A percentile compares a stretch with the other conserved stretches of the same genome.
phyloP scores from a whole-genome alignment of 1,140 invertebrate species.

The Zaprionus capensis region DNA sequence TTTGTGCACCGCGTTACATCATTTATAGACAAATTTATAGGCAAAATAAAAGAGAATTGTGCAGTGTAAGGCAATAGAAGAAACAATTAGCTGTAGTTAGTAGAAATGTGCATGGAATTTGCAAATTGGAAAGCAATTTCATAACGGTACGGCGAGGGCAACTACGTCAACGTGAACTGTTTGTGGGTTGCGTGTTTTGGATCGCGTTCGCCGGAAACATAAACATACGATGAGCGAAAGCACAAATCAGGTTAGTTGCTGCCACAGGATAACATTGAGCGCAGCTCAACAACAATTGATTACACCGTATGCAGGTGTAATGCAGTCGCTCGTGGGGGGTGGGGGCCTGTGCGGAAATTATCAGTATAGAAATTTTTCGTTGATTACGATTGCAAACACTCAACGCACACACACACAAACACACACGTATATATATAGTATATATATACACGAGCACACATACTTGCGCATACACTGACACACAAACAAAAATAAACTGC shows the following conservation, averaged over 20 bases:
- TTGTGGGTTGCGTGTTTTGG: slow-evolving; percentile 45
- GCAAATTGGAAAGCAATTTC: slow-evolving; percentile 32
- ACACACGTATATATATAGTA: not conserved
- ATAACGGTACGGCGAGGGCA: slow-evolving; percentile 36
- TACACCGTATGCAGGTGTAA: not conserved
- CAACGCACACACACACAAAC: slow-evolving; percentile 4
- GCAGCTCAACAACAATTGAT: not conserved
- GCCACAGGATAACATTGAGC: slow-evolving; percentile 35
- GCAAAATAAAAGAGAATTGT: slow-evolving; percentile 41
- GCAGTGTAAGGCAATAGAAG: slow-evolving; percentile 6
- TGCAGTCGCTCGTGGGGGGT: not conserved
- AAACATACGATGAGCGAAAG: slow-evolving; percentile 74
- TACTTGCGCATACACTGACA: slow-evolving; percentile 18
- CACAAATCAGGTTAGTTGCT: slow-evolving; percentile 77
- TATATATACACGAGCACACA: not conserved
- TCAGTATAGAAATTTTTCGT: slow-evolving; percentile 43
- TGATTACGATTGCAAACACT: slow-evolving; percentile 52
- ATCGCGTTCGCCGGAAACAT: slow-evolving; percentile 51
- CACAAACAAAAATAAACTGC: slow-evolving; percentile 49
- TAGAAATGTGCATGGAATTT: slow-evolving; percentile 42
- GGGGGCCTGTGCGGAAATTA: slow-evolving; percentile 23
- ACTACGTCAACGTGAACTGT: slow-evolving; percentile 24
- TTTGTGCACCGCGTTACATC: slow-evolving; percentile 57
- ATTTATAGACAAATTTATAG: slow-evolving; percentile 55
- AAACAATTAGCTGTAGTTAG: slow-evolving; percentile 25